Evolutionary conservation across 1,140 invertebrate species (phyloP).

Genomic region (Drosophila nigromelanica): DNA sequence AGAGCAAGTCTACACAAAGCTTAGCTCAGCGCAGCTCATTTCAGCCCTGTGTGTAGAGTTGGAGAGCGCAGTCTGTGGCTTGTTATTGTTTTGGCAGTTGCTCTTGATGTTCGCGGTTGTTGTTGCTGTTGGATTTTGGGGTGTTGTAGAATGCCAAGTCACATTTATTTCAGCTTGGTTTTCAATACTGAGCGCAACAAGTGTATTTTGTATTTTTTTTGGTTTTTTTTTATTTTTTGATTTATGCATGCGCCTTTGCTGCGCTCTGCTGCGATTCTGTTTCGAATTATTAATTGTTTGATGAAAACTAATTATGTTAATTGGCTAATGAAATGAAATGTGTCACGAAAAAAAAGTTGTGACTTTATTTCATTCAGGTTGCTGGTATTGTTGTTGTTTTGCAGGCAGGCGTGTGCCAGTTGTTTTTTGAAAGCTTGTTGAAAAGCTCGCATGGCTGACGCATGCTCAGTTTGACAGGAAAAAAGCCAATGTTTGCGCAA

Average conservation of each 20-base stretch:
- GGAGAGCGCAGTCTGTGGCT: conserved; percentile 57
- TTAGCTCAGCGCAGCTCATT: conserved; percentile 56
- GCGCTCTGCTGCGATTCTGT: conserved; percentile 41
- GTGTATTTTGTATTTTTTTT: conserved; percentile 56
- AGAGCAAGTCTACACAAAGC: conserved; percentile 57
- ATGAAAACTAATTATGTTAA: conserved; percentile 82
- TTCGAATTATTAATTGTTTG: conserved; percentile 80
- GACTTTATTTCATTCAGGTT: conserved; percentile 42
- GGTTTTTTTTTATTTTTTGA: conserved; percentile 52
- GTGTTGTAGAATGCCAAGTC: conserved; percentile 59
- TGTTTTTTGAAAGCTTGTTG: background rate
- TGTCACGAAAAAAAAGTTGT: conserved; percentile 57
- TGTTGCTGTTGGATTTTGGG: conserved; percentile 39
- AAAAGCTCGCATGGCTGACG: conserved; percentile 7
- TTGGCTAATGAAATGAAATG: conserved; percentile 80
- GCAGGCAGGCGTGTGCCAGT: conserved; percentile 14
- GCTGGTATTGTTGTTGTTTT: conserved; percentile 23
- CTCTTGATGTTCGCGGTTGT: conserved; percentile 22
- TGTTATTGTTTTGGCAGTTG: conserved; percentile 74
- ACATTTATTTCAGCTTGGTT: conserved; percentile 64
- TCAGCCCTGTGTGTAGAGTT: conserved; percentile 53
- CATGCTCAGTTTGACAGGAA: conserved; percentile 29
- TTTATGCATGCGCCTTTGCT: conserved; percentile 66
- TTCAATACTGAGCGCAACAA: conserved; percentile 75
- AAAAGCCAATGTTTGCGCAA: conserved; percentile 22